phyloP scores from a whole-genome alignment of 2,113 vertebrate species.

The Climacteris rufus region DNA sequence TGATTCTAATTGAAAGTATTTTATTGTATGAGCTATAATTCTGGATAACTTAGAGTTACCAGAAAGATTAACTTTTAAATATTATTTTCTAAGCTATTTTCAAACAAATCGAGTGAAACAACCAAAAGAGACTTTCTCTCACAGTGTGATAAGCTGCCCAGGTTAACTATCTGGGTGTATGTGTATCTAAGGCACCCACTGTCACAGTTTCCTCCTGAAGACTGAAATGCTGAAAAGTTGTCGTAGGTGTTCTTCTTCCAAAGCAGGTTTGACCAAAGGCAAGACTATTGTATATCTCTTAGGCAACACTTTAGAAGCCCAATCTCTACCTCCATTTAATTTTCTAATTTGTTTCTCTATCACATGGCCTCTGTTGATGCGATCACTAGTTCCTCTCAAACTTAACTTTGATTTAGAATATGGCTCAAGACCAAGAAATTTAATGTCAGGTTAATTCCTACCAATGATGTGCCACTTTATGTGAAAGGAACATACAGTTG shows the following conservation, averaged over 20 bases:
- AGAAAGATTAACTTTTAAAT: background rate
- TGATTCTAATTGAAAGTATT: background rate
- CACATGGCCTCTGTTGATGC: background rate
- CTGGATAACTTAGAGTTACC: background rate
- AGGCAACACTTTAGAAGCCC: background rate
- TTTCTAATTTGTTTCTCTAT: background rate
- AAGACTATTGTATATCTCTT: background rate
- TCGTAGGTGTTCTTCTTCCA: background rate
- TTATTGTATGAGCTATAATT: background rate
- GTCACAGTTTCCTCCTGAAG: background rate
- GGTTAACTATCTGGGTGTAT: background rate
- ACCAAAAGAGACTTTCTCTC: background rate
- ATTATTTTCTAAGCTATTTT: background rate
- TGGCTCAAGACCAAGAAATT: background rate
- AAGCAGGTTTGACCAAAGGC: background rate
- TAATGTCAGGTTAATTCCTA: background rate
- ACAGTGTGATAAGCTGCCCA: background rate
- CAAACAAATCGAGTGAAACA: background rate
- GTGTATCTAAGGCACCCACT: background rate
- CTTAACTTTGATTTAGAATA: background rate
- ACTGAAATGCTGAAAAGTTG: background rate
- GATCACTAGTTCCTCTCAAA: background rate
- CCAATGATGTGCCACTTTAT: background rate
- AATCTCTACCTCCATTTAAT: background rate
- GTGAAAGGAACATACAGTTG: background rate